phyloP scores from a whole-genome alignment of 2,113 vertebrate species.

The Chaetorhynchus papuensis region DNA sequence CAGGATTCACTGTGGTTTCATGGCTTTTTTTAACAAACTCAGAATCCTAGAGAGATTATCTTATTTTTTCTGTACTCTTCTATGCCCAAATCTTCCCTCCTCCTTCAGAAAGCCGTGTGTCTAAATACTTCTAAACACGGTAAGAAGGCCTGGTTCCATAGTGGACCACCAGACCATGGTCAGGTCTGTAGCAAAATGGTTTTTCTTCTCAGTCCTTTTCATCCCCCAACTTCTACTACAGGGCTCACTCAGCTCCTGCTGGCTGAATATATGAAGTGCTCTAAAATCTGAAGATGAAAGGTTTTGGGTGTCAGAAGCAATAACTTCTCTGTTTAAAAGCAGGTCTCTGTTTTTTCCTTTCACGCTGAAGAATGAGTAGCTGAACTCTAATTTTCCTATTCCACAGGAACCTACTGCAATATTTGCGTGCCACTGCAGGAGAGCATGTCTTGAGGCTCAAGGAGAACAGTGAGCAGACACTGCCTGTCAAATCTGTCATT shows the following conservation, averaged over 20 bases:
- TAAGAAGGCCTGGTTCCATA: not conserved
- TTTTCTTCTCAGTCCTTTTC: not conserved
- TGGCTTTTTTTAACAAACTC: not conserved
- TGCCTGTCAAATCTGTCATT: slow-evolving; percentile 66
- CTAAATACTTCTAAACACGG: not conserved
- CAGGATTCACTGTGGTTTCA: not conserved
- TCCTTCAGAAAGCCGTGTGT: not conserved
- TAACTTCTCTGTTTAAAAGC: not conserved
- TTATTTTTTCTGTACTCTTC: not conserved
- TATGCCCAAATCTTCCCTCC: not conserved
- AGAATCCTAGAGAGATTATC: not conserved
- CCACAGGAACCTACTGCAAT: slow-evolving; percentile 15
- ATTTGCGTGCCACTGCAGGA: slow-evolving; percentile 73
- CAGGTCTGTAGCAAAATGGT: not conserved
- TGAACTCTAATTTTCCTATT: not conserved
- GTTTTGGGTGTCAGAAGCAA: not conserved
- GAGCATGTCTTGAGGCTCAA: slow-evolving; percentile 71
- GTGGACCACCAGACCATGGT: not conserved
- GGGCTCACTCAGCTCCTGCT: not conserved
- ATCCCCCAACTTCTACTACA: not conserved
- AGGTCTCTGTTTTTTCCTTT: not conserved
- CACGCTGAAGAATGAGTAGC: not conserved
- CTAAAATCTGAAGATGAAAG: not conserved
- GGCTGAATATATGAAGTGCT: not conserved
- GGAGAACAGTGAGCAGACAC: slow-evolving; percentile 77